Percentiles rank a stretch among this genome's conserved stretches.
phyloP scores from a whole-genome alignment of 2,113 vertebrate species.

The Microtus montanus region DNA sequence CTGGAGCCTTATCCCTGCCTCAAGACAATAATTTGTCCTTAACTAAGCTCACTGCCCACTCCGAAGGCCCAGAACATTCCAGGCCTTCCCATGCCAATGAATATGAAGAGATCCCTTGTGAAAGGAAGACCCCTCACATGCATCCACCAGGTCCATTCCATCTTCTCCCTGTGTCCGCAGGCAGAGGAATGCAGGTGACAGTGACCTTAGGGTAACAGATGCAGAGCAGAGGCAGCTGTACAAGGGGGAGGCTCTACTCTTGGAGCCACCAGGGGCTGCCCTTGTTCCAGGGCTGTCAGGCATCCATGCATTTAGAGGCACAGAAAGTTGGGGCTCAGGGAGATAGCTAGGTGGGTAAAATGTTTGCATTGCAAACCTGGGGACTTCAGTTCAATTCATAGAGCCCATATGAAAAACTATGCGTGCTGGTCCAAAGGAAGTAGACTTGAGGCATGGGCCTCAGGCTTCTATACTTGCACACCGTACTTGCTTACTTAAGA shows the following conservation, averaged over 20 bases:
- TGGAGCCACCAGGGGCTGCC: not conserved
- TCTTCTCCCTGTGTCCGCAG: not conserved
- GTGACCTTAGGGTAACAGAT: not conserved
- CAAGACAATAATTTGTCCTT: rapidly evolving
- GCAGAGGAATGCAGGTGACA: not conserved
- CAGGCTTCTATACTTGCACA: not conserved
- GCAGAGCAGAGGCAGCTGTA: not conserved
- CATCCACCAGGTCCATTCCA: not conserved
- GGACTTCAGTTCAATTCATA: not conserved
- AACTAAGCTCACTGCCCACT: not conserved
- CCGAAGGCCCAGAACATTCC: not conserved
- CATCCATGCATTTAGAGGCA: not conserved
- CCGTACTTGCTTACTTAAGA: not conserved
- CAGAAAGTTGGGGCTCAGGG: not conserved
- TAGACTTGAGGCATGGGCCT: not conserved
- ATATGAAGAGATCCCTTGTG: not conserved
- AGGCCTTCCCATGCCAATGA: not conserved
- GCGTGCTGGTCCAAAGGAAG: too few species aligned
- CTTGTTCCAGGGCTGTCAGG: not conserved
- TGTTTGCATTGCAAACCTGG: not conserved
- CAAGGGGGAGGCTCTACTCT: not conserved
- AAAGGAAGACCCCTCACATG: not conserved
- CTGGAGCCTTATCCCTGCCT: not conserved
- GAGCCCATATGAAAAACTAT: too few species aligned
- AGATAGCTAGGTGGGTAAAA: not conserved